Conservation (phyloP, 2,113 vertebrate species). For the Lophochroa leadbeateri region DNA sequence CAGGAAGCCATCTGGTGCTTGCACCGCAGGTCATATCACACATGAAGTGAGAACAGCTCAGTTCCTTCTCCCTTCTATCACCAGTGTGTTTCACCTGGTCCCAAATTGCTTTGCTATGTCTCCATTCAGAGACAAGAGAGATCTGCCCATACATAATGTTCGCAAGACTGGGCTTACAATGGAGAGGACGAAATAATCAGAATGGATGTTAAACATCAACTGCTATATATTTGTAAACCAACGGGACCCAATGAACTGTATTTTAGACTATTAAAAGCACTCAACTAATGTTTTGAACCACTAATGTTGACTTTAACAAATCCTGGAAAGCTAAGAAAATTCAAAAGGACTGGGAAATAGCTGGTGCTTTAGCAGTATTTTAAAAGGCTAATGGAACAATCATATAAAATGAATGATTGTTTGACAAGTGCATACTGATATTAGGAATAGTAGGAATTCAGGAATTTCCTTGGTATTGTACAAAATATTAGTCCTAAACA, state of each 20-base stretch:
- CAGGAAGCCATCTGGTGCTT: neutral
- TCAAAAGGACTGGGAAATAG: neutral
- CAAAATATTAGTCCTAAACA: neutral
- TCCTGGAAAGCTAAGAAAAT: neutral
- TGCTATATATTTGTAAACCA: neutral
- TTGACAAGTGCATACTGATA: neutral
- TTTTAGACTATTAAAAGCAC: neutral
- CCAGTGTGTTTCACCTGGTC: neutral
- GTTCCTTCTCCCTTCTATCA: neutral
- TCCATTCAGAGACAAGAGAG: neutral
- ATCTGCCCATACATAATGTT: neutral
- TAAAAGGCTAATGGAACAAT: neutral
- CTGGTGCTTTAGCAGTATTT: neutral
- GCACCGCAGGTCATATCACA: neutral
- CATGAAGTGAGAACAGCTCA: neutral
- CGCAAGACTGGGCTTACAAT: neutral
- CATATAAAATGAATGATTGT: neutral
- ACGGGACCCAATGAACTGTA: neutral
- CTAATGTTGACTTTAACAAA: neutral
- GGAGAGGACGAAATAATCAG: neutral
- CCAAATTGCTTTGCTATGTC: neutral
- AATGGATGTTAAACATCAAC: neutral
- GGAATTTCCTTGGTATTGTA: neutral
- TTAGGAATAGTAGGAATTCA: neutral
- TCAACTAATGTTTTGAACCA: neutral